Evolutionary conservation across 2,113 vertebrate species (phyloP), one percentile per base, ranked within the genome.

Genomic region (Chamaetylas fuelleborni): DNA sequence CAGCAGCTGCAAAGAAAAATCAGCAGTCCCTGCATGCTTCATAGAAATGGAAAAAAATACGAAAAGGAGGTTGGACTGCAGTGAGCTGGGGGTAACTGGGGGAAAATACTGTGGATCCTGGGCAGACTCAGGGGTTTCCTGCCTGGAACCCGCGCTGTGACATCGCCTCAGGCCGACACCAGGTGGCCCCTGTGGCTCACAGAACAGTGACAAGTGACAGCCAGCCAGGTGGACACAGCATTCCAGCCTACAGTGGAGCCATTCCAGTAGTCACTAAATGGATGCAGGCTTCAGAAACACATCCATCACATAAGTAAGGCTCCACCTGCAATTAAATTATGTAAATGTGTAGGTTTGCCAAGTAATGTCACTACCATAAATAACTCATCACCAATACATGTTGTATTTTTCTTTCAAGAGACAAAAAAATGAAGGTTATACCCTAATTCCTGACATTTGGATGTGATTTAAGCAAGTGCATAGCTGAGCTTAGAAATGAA

Each of bases 121-220:
- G 40, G 61, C 22, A 76, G 31, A 43, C n/a, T 60, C 17, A 4
- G 7, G 17, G 33, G 10, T 19, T 50, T 73, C 72, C 25, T 64
- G 54, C 12, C 48, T 9, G 17, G 40, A 38, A 65, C 9, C 22
- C 2, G 5, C 5, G 3, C 12, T 67, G n/a, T 0, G 0, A 33
- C 42, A 73, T 13, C 62, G 4, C 70, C 70, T 71, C 20, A 3
- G 31, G 20, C 60, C 64, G 70, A 72, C 57, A 71, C 40, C 57
- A 77, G 81, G 51, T 62, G 64, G 54, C 50, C 70, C 74, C 67
- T 29, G 12, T 12, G 38, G 56, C 61, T 72, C 74, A 54, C 61
- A 67, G 47, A 66, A 78, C 22, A 56, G 76, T 40, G 33, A 40
- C 45, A 65, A 19, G 23, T 3, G 13, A 56, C 42, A 81, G 43